Percentiles rank a stretch among this genome's conserved stretches.
Evolutionary conservation across 2,888 invertebrate genomes (phyloP).

Genomic region (Morpho helenor): DNA sequence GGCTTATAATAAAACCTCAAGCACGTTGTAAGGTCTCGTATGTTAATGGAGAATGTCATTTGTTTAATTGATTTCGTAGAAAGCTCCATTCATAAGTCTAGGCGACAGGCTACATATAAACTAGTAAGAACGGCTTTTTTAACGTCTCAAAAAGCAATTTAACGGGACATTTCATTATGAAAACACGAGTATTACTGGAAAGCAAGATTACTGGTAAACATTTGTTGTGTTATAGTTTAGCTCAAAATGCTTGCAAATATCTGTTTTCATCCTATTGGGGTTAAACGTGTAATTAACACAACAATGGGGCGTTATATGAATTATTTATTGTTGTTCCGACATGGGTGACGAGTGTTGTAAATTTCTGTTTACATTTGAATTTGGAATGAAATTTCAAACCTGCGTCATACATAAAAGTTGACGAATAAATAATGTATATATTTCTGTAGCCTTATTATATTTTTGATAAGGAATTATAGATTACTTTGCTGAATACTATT

Average conservation of each 20-base stretch:
- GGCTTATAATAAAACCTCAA: constrained; percentile 16
- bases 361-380: constrained; percentile 32
- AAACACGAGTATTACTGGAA: constrained; percentile 12
- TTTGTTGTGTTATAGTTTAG: constrained; percentile 30
- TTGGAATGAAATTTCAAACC: constrained; percentile 21
- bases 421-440: too few species aligned
- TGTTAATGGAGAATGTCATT: constrained; percentile 27
- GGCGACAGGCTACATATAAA: constrained; percentile 15
- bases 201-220: not conserved
- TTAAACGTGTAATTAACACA: constrained; percentile 64
- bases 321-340: constrained; percentile 50
- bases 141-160: constrained; percentile 28
- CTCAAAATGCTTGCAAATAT: constrained; percentile 43
- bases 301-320: constrained; percentile 61
- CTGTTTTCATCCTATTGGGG: constrained; percentile 58
- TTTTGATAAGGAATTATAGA: too few species aligned
- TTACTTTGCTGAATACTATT: too few species aligned
- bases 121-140: constrained; percentile 9
- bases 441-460: too few species aligned
- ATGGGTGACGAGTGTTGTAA: constrained; percentile 29
- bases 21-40: constrained; percentile 22
- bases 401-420: not conserved
- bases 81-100: constrained; percentile 29
- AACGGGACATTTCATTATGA: constrained; percentile 34
- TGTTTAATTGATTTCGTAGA: constrained; percentile 27